Base-by-base conservation (phyloP, 2,113 vertebrate genomes). In the Tympanuchus pallidicinctus region DNA sequence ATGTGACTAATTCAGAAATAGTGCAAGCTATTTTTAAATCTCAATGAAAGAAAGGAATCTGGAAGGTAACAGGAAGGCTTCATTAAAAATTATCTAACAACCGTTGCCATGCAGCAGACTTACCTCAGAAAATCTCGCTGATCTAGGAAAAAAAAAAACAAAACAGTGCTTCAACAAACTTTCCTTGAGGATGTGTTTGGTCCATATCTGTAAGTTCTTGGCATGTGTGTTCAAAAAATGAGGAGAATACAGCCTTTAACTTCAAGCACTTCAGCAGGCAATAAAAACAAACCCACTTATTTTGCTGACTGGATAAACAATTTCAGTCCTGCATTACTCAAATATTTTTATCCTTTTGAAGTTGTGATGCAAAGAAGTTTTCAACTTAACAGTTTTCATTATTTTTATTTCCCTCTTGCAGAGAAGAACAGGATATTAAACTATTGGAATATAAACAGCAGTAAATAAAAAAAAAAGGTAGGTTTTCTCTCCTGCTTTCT, bases 1-100 rank as follows among this genome's bases (percentile, higher is more conserved):
- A 69, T 86, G 57, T 92, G 74, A 81, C 79, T 88, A 74, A 88
- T 96, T 92, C 79, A 86, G 60, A 86, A 91, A 76, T 25, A 65
- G 30, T 25, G 19, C 34, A 75, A 86, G 61, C 17, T 78, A 56
- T 56, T 89, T 81, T 95, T 71, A 84, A 82, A 86, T 65, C 77
- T 79, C 47, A 67, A 17, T 20, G 74, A 78, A 78, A 59, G 24
- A 86, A 72, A 54, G 43, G 36, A 50, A n/a, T n/a, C 81, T 8
- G 1, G 25, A 76, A 77, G 30, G n/a, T 72, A 71, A 54, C 43
- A 67, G 54, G 59, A 85, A 61, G 40, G 30, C 48, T 82, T 82
- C 5, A 21, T 75, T 82, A 72, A 91, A 90, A 92, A 72, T 48
- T 30, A 43, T 48, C 43, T 75, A 82, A 60, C 25, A 66, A 18